Conservation (phyloP, 2,888 invertebrate species). For the Dascillus cervinus region DNA sequence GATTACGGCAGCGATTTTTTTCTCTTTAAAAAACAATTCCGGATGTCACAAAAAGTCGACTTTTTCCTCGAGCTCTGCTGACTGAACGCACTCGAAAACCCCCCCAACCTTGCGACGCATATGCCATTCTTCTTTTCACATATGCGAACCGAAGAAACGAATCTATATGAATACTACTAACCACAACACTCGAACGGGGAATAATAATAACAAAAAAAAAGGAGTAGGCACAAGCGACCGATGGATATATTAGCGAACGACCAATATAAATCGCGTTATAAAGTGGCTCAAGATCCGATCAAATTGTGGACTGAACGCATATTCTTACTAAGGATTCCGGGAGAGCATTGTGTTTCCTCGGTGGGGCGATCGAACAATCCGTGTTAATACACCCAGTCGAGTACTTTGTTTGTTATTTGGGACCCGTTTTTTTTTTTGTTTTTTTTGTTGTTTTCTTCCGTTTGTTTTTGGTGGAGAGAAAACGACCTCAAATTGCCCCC, state of each 20-base stretch:
- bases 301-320: constrained; percentile 3
- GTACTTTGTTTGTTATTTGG: constrained; percentile 12
- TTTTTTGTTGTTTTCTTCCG: no score
- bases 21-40: no score
- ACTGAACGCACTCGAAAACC: no score
- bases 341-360: constrained; percentile 15
- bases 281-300: background rate
- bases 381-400: constrained; percentile 7
- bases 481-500: no score
- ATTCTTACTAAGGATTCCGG: constrained; percentile 14
- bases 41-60: no score
- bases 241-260: no score
- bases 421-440: background rate
- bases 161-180: background rate
- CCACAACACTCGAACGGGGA: background rate
- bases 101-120: background rate
- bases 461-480: no score
- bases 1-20: no score
- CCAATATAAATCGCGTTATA: no score
- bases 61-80: no score
- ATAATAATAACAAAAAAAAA: no score
- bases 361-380: constrained; percentile 14
- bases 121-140: background rate
- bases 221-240: no score
- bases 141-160: background rate